Base-by-base conservation (phyloP, 2,797 vertebrate species). In the Decapterus maruadsi region DNA sequence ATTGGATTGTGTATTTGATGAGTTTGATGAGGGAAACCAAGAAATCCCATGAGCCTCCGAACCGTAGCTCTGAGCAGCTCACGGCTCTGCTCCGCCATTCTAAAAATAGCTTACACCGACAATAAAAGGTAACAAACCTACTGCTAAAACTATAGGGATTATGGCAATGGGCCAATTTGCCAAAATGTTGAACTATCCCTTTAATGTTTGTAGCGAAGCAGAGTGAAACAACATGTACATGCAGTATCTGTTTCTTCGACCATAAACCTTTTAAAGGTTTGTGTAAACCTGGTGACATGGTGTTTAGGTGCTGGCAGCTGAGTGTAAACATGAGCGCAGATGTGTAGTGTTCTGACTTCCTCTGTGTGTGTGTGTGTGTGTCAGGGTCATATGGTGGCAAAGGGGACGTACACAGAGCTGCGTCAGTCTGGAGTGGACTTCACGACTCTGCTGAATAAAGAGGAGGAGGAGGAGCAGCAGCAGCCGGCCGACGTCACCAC, bases 351-450 rank as follows among this genome's bases (percentile, higher is more conserved):
- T 51, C 20, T 22, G 5, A 51, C 10, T 51, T 0, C 22, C n/a
- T 22, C 17, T 40, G 29, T 38, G n/a, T 61, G 38, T 80, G 20
- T 40, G 29, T 38, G n/a, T 61, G 38, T 80, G 26, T 78, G 17
- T 68, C 31, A 99, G 98, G 98, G 98, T 73, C 91, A 95, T 84
- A 95, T 96, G 95, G 95, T 98, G 75, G 95, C 95, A n/a, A 95
- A 94, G 77, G 98, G 97, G 75, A 97, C 95, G 0, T 99, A 97
- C 81, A 84, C 91, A 0, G 96, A 97, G 76, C 96, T 98, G 82
- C 94, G 95, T 87, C 94, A 80, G 74, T 98, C 96, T 0, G 97
- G 98, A 48, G 22, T 99, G 63, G 97, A 99, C 91, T 99, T 99
- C 91, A 95, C 97, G 62, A 97, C 96, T 65, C 90, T 99, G 77